phyloP scores from a whole-genome alignment of 2,113 vertebrate species.

The Psammodynastes pulverulentus region DNA sequence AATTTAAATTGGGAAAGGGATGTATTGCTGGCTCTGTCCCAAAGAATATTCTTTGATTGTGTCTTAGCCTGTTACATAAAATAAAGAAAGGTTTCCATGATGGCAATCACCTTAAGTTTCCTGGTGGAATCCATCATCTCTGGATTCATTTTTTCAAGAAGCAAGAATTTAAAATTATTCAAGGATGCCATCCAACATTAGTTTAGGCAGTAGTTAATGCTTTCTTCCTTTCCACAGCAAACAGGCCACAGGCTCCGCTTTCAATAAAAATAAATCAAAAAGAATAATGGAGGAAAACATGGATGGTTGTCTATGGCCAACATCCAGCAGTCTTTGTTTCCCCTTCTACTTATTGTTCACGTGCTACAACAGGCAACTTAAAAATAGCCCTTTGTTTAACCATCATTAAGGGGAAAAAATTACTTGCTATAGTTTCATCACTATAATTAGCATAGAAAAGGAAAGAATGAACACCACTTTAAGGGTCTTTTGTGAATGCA shows the following conservation, averaged over 20 bases:
- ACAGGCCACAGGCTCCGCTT: background rate
- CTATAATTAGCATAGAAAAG: background rate
- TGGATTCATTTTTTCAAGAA: background rate
- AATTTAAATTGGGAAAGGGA: background rate
- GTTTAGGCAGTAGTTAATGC: background rate
- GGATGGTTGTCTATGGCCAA: background rate
- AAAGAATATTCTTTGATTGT: background rate
- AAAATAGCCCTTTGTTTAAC: constrained; percentile 19
- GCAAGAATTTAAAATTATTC: background rate
- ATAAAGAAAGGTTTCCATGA: background rate
- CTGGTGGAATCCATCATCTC: background rate
- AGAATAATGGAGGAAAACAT: background rate
- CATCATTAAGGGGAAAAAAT: background rate
- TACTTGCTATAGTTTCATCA: constrained; percentile 1
- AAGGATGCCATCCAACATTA: background rate
- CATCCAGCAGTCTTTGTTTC: background rate
- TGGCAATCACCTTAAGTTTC: background rate
- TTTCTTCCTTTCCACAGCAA: background rate
- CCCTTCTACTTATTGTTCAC: background rate
- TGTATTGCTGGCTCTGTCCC: background rate
- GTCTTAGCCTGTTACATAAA: background rate
- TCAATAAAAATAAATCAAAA: background rate
- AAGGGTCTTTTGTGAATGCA: background rate
- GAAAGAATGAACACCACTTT: background rate
- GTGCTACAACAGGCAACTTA: constrained; percentile 8